A percentile compares a stretch with the other conserved stretches of the same genome.
These are phyloP conservation scores for Ditula angustiorana DNA, from an alignment of 2,888 invertebrate genomes.

Conservation along the genomic window DNA sequence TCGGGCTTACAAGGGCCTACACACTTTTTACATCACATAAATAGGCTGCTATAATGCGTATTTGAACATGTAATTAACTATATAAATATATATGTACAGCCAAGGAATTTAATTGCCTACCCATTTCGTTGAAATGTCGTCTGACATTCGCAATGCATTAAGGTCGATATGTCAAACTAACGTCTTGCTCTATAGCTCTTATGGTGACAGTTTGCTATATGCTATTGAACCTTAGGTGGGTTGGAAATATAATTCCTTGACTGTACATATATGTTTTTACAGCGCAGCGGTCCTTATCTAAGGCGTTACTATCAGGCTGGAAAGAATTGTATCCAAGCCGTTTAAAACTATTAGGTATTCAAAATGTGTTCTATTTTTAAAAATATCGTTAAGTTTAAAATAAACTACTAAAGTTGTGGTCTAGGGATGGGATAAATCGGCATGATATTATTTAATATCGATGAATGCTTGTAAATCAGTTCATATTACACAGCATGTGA, in stretches of 20 bases:
- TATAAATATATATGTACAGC: too few species aligned
- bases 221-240: too few species aligned
- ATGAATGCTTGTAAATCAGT: not conserved
- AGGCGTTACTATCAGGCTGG: constrained; percentile 36
- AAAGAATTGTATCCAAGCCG: constrained; percentile 33
- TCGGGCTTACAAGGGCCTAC: constrained; percentile 60
- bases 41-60: constrained; percentile 2
- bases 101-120: too few species aligned
- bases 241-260: not conserved
- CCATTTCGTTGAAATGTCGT: too few species aligned
- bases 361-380: constrained; percentile 47
- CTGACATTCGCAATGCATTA: too few species aligned
- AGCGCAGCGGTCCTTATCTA: not conserved
- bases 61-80: too few species aligned
- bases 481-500: not conserved
- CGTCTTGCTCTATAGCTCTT: too few species aligned
- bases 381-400: constrained; percentile 32
- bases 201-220: too few species aligned
- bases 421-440: constrained; percentile 16
- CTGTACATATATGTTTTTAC: not conserved
- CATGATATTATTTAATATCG: not conserved
- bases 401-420: constrained; percentile 16
- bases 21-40: constrained; percentile 35
- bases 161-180: too few species aligned
- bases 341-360: constrained; percentile 18